A percentile compares a stretch with the other conserved stretches of the same genome.
Conservation (phyloP, 2,797 vertebrate species). For the Passerculus sandwichensis region DNA sequence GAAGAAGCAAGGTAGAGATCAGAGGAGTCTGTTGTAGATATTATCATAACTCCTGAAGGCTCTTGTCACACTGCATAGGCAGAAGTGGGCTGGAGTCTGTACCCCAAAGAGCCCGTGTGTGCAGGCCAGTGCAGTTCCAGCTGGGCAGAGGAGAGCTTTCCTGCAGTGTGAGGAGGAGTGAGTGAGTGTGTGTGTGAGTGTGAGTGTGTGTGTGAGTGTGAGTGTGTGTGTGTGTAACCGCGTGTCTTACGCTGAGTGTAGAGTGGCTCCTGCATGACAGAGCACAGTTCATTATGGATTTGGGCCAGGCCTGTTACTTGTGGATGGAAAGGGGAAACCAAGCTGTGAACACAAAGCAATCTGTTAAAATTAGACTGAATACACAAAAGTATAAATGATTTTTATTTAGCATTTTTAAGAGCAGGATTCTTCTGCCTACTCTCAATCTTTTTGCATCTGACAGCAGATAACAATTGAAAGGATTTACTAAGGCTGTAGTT, state of each 20-base stretch:
- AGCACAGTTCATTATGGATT: not conserved
- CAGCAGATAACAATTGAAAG: not conserved
- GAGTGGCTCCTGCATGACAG: not conserved
- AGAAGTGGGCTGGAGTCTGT: not conserved
- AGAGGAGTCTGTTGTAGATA: not conserved
- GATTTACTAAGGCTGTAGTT: not conserved
- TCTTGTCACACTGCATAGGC: not conserved
- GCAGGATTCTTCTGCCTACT: not conserved
- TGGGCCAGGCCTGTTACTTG: not conserved
- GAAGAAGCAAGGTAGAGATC: not conserved
- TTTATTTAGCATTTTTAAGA: not conserved
- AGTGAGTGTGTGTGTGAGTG: no score
- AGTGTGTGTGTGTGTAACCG: rapidly evolving
- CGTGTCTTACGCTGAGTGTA: rapidly evolving
- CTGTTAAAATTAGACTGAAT: not conserved
- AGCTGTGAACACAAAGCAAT: not conserved
- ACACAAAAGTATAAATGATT: not conserved
- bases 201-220: not conserved
- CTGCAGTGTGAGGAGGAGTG: rapidly evolving
- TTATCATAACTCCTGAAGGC: not conserved
- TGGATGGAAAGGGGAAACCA: not conserved
- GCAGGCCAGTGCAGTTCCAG: not conserved
- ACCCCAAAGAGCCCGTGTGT: rapidly evolving
- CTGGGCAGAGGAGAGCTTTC: not conserved
- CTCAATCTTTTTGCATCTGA: not conserved